These are phyloP conservation scores for Periphyllus acericola DNA, from an alignment of 2,888 invertebrate species.

Conservation along the genomic window DNA sequence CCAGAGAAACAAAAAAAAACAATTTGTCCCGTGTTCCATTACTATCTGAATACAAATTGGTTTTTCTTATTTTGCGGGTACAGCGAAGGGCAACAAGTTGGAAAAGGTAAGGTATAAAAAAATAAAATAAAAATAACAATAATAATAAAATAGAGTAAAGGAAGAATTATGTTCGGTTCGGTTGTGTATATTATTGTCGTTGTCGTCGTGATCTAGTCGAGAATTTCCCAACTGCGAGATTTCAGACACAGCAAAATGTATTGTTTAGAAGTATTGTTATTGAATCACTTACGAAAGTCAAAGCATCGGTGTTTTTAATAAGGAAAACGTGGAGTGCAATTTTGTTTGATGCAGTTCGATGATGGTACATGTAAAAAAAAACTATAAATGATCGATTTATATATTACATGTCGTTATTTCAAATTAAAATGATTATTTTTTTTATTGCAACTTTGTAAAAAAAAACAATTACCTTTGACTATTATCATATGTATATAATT, in stretches of 20 bases:
- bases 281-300: too few species aligned
- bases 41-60: conserved; percentile 58
- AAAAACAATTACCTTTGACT: too few species aligned
- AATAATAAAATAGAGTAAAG: neutral
- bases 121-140: neutral
- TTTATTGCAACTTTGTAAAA: too few species aligned
- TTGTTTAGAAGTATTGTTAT: too few species aligned
- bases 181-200: neutral
- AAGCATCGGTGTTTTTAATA: too few species aligned
- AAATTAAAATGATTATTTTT: too few species aligned
- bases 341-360: too few species aligned
- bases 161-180: neutral
- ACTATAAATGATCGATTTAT: too few species aligned
- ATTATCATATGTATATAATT: too few species aligned
- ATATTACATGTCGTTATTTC: too few species aligned
- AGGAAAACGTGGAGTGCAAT: too few species aligned
- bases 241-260: neutral
- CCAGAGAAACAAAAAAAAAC: conserved; percentile 45
- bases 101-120: conserved; percentile 15
- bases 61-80: conserved; percentile 34
- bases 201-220: neutral
- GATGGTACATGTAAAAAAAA: too few species aligned
- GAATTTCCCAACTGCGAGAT: neutral
- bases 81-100: conserved; percentile 36
- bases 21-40: conserved; percentile 55